Base-by-base conservation (phyloP, 2,113 vertebrate genomes). In the Lichenostomus cassidix region DNA sequence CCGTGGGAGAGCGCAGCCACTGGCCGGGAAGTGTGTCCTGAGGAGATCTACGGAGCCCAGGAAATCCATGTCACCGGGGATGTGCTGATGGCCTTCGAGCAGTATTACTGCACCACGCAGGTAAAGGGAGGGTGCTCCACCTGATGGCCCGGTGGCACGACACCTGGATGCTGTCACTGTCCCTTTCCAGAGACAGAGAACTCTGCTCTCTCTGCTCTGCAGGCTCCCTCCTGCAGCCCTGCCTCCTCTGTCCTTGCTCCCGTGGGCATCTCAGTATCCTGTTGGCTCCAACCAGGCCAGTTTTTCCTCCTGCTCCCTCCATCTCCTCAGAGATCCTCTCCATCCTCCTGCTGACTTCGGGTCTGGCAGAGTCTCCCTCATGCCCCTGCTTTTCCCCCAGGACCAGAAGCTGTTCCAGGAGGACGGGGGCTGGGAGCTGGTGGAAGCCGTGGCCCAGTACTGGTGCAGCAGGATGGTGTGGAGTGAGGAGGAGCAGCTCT, bases 1-100 rank as follows among this genome's bases (percentile, higher is more conserved):
- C 98, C 99, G 0, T 99, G 99, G 99, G 99, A 99, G 96, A 99
- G 99, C 1, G 98, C 99, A 0, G 96, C 98, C 59, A 98, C 99
- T 0, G 99, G 99, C 64, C 97, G 86, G 73, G 99, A 99, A 55
- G 98, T 99, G 69, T 99, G 99, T 84, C 98, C 98, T 0, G 98
- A 98, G 70, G 98, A 98, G 52, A 94, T 99, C 56, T 99, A 99
- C 1, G 99, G 99, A 47, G 65, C 95, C 23, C 98, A 99, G 82
- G 99, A 99, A 95, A 97, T 99, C 96, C 99, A 99, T 15, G 37
- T 99, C 89, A 99, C 98, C 0, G 99, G 99, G 56, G 99, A 99
- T 0, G 98, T 99, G 65, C 60, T 96, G n/a, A 20, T 99, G 96
- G 99, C 99, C 73, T 99, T 99, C 69, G 98, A 98, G 83, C 98